Evolutionary conservation across 2,113 vertebrate genomes (phyloP), one percentile per base, ranked within the genome.

Genomic region (Microcebus griseorufus): DNA sequence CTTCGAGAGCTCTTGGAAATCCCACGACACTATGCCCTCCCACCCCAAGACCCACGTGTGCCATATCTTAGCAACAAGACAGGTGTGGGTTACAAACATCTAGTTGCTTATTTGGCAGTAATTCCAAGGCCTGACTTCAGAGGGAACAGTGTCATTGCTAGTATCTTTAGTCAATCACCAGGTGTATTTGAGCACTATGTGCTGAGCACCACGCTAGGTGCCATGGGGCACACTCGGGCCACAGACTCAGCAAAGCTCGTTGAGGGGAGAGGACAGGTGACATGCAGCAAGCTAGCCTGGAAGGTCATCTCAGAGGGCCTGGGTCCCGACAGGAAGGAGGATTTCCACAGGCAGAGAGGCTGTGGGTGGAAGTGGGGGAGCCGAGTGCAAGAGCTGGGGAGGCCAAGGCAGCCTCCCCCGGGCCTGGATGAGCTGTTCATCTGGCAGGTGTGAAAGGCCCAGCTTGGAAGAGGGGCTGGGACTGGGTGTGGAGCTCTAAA

Each of bases 181-280:
- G 45, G 7, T n/a, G 55, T 95, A 92, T 97, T 58, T 97, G 92
- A 84, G 75, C 29, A n/a, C 37, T 64, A 17, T 76, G 27, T 39
- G 53, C 48, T 8, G 25, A 88, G 48, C 8, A 10, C 60, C 53
- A 37, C 20, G 53, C 58, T 39, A 65, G 76, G 67, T 45, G 79
- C 11, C 67, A 39, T 0, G 0, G 39, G 29, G 45, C 72, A 67
- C n/a, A 34, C 62, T 27, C 0, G 1, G 64, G 32, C 37, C 12
- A 4, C 48, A 29, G 45, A 34, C 48, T 84, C 75, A 64, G 79
- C 51, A 89, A 73, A 12, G 51, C 72, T 48, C n/a, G 20, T 62
- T n/a, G 18, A 88, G 39, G 48, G 60, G 34, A 73, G 25, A 92
- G 45, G 45, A 45, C 4, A 23, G 65, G 64, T 17, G 39, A 34